These are phyloP conservation scores for Pomatorhinus ruficollis DNA, from an alignment of 2,113 vertebrate species.

Conservation along the genomic window DNA sequence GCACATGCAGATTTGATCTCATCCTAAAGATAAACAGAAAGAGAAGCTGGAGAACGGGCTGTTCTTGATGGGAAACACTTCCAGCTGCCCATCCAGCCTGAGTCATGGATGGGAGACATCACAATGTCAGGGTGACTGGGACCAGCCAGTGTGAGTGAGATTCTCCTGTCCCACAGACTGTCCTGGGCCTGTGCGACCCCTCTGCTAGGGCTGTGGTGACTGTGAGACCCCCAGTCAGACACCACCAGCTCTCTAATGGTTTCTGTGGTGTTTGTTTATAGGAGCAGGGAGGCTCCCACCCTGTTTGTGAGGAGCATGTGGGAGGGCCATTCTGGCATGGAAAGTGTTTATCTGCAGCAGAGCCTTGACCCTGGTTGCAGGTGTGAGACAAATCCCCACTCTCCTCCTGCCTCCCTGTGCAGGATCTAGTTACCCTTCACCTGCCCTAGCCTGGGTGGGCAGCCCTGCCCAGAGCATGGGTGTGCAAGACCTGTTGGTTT, in stretches of 20 bases:
- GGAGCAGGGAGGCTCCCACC: background rate
- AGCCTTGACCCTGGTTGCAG: background rate
- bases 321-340: background rate
- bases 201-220: background rate
- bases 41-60: background rate
- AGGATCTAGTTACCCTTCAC: background rate
- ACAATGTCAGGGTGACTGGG: background rate
- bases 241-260: background rate
- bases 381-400: background rate
- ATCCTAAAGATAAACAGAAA: background rate
- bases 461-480: background rate
- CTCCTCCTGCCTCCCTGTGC: background rate
- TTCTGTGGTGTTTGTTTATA: background rate
- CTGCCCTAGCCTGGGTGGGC: background rate
- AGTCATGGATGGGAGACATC: rapidly evolving
- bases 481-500: background rate
- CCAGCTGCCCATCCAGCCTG: background rate
- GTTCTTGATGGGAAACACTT: background rate
- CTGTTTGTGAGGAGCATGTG: background rate
- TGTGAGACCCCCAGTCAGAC: background rate
- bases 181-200: rapidly evolving
- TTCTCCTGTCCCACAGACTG: background rate
- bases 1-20: background rate
- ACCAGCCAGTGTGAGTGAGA: background rate
- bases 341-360: background rate